A percentile compares a stretch with the other conserved stretches of the same genome.
These are phyloP conservation scores for Macropus fuliginosus DNA, from an alignment of 2,797 vertebrate genomes.

Conservation along the genomic window DNA sequence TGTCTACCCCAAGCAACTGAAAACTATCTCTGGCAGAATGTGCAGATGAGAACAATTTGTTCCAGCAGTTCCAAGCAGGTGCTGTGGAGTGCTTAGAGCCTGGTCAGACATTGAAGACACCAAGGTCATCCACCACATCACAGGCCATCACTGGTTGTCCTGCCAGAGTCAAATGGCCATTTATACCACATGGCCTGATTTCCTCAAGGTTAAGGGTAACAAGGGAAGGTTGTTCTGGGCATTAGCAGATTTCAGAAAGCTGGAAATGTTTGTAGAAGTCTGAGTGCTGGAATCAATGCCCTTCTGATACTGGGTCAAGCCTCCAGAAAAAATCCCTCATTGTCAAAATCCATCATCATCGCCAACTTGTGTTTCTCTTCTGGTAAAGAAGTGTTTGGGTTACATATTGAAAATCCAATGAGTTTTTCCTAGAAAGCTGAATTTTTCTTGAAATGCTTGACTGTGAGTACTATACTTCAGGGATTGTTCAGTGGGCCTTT, in stretches of 20 bases:
- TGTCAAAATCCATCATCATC: not conserved
- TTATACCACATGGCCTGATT: not conserved
- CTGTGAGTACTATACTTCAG: not conserved
- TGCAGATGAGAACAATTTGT: not conserved
- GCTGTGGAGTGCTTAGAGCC: not conserved
- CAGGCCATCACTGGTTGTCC: not conserved
- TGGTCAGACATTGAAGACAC: not conserved
- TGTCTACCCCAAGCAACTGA: not conserved
- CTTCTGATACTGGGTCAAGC: not conserved
- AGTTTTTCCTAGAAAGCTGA: not conserved
- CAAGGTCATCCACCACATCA: not conserved
- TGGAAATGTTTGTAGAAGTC: not conserved
- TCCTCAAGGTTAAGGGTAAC: not conserved
- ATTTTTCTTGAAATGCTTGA: not conserved
- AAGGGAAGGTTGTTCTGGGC: not conserved
- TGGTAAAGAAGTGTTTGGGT: not conserved
- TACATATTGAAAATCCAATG: not conserved
- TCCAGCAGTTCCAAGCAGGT: not conserved
- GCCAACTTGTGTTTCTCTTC: not conserved
- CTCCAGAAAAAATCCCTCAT: not conserved
- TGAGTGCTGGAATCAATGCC: not conserved
- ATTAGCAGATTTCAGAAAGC: not conserved
- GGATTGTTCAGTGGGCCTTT: not conserved
- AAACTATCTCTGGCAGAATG: not conserved
- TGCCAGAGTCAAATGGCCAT: not conserved